Percentiles rank a stretch among this genome's conserved stretches.
These are phyloP conservation scores for Tokudaia tokunoshimensis DNA, from an alignment of 2,797 vertebrate genomes.

Conservation along the genomic window DNA sequence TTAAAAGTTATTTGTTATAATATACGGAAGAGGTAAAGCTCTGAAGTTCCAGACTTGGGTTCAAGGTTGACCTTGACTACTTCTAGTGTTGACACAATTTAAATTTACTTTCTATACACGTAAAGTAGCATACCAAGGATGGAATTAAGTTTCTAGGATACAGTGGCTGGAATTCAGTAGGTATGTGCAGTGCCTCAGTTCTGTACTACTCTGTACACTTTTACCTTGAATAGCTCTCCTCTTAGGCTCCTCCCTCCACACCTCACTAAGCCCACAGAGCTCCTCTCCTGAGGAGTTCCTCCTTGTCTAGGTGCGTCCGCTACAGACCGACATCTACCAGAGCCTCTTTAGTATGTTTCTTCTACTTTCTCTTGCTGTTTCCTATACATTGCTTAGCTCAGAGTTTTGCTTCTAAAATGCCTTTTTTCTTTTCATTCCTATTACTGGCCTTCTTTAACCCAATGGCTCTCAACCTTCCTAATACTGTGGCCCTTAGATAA, in stretches of 20 bases:
- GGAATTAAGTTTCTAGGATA: not conserved
- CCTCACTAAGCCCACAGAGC: not conserved
- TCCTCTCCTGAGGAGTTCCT: not conserved
- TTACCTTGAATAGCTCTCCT: not conserved
- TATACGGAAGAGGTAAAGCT: not conserved
- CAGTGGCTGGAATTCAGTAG: not conserved
- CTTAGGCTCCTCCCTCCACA: not conserved
- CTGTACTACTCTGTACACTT: not conserved
- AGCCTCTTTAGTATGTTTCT: not conserved
- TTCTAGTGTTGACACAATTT: not conserved
- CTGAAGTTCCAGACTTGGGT: not conserved
- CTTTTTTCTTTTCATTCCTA: constrained; percentile 10
- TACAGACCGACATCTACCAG: not conserved
- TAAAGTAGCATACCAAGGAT: not conserved
- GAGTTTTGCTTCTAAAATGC: constrained; percentile 20
- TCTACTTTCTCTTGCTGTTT: not conserved
- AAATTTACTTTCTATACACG: not conserved
- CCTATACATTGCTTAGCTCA: not conserved
- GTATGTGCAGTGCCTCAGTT: not conserved
- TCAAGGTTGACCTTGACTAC: not conserved
- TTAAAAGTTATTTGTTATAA: not conserved
- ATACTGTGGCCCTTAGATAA: not conserved
- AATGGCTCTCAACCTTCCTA: not conserved
- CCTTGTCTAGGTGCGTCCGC: not conserved
- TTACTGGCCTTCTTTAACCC: not conserved